Evolutionary conservation across 2,797 vertebrate genomes (phyloP).

Genomic region (Cynodonichthys magdalenae): DNA sequence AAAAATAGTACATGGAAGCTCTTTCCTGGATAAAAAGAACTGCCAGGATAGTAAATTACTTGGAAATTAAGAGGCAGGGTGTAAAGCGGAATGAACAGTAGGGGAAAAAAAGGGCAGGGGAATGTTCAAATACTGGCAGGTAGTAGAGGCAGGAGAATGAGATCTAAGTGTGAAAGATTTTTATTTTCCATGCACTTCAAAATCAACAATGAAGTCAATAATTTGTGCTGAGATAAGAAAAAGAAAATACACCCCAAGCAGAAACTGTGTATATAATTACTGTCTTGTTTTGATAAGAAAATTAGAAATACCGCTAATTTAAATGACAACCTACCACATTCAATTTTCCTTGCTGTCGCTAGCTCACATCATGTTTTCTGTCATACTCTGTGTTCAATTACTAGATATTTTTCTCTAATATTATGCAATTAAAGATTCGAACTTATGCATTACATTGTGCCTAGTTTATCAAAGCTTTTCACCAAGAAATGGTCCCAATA

Average conservation of each 20-base stretch:
- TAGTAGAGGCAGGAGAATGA: constrained; percentile 2
- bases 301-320: too few species aligned
- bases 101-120: neutral
- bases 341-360: too few species aligned
- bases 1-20: neutral
- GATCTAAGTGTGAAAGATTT: neutral
- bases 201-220: neutral
- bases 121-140: too few species aligned
- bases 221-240: neutral
- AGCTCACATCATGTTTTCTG: too few species aligned
- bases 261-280: neutral
- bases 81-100: neutral
- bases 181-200: neutral
- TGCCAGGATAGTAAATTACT: constrained; percentile 7
- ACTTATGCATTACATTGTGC: too few species aligned
- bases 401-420: too few species aligned
- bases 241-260: neutral
- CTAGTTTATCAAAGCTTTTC: too few species aligned
- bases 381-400: too few species aligned
- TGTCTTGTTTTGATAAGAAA: neutral
- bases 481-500: too few species aligned
- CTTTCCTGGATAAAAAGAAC: constrained; percentile 8
- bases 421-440: too few species aligned
- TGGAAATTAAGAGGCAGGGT: constrained; percentile 11
- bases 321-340: too few species aligned